Evolutionary conservation across 2,113 vertebrate genomes (phyloP).

Genomic region (Neogobius melanostomus): DNA sequence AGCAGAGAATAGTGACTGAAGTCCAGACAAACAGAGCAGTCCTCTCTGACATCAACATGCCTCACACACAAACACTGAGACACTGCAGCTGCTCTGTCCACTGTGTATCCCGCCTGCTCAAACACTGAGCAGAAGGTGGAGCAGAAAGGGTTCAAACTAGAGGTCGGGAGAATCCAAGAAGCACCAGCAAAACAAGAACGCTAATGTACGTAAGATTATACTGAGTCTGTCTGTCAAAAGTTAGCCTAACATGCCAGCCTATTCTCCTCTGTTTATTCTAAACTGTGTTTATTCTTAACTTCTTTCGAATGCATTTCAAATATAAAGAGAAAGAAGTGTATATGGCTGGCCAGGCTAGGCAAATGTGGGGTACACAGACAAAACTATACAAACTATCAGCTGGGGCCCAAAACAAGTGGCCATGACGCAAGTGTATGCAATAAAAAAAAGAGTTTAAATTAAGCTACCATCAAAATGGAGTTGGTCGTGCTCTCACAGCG

Average conservation of each 20-base stretch:
- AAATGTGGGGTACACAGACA: background rate
- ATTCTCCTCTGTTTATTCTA: no score
- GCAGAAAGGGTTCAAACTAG: conserved; percentile 29
- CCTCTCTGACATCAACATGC: conserved; percentile 59
- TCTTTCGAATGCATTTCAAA: no score
- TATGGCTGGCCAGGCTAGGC: background rate
- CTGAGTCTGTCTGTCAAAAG: conserved; percentile 3
- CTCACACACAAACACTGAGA: conserved; percentile 57
- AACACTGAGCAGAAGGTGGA: conserved; percentile 1
- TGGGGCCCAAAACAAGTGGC: conserved; percentile 3
- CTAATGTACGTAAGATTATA: background rate
- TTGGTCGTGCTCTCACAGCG: conserved; percentile 19
- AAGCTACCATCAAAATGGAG: conserved; percentile 30
- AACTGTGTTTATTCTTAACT: no score
- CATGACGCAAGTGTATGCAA: conserved; percentile 54
- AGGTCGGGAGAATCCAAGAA: conserved; percentile 28
- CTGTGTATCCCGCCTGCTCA: conserved; percentile 18
- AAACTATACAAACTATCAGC: conserved; percentile 8
- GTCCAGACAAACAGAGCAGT: conserved; percentile 38
- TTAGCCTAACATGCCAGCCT: no score
- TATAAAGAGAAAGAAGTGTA: no score
- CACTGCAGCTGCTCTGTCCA: conserved; percentile 63
- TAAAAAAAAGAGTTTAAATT: conserved; percentile 29
- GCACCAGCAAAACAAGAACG: background rate
- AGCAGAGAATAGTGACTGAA: conserved; percentile 13